Evolutionary conservation across 2,113 vertebrate species (phyloP).

Genomic region (Salvelinus fontinalis): DNA sequence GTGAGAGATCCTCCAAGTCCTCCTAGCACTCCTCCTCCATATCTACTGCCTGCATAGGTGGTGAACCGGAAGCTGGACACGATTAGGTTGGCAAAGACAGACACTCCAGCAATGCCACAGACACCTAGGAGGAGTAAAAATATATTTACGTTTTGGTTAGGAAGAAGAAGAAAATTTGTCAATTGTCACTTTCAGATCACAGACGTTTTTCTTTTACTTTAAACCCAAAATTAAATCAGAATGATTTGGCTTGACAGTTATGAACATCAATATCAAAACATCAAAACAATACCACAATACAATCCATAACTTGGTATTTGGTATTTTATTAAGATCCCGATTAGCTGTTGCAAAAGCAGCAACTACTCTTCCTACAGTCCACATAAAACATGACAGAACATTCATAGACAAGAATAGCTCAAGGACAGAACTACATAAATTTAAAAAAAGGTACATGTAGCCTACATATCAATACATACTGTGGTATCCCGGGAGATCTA

Average conservation of each 20-base stretch:
- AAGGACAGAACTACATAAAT: too few relatives aligned
- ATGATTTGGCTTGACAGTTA: neutral
- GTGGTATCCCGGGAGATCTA: too few relatives aligned
- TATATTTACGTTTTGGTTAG: too few relatives aligned
- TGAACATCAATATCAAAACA: neutral
- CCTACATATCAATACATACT: too few relatives aligned
- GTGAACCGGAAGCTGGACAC: slow-evolving; percentile 89
- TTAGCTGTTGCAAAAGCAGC: too few relatives aligned
- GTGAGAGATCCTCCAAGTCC: slow-evolving; percentile 49
- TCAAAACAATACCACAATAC: neutral
- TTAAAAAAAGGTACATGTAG: too few relatives aligned
- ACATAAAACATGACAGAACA: too few relatives aligned
- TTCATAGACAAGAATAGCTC: too few relatives aligned
- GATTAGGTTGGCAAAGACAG: slow-evolving; percentile 90
- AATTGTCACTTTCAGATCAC: neutral
- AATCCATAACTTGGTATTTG: too few relatives aligned
- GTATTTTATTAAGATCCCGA: too few relatives aligned
- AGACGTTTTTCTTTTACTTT: neutral
- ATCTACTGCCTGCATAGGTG: slow-evolving; percentile 60
- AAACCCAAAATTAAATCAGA: neutral
- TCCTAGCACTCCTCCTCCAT: slow-evolving; percentile 27
- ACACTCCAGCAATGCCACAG: slow-evolving; percentile 86
- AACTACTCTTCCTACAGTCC: too few relatives aligned
- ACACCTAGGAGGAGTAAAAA: slow-evolving; percentile 70
- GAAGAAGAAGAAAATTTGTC: neutral